phyloP scores from a whole-genome alignment of 1,140 invertebrate genomes.

The Atopsyche davidsoni region DNA sequence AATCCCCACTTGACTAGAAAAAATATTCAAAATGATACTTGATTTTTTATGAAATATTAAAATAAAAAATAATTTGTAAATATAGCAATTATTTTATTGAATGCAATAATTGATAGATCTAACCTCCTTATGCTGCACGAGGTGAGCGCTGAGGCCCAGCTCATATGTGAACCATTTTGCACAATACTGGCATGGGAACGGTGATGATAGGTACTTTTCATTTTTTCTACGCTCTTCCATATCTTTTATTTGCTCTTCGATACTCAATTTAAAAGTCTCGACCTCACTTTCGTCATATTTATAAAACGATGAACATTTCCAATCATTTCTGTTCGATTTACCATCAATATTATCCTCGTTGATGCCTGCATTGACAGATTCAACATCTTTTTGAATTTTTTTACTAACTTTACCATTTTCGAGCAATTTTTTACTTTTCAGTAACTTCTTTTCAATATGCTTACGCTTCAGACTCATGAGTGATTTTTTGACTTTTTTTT shows the following conservation, averaged over 20 bases:
- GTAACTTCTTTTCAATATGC: no score
- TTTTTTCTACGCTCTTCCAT: slow-evolving; percentile 34
- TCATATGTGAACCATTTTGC: slow-evolving; percentile 41
- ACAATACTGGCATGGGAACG: slow-evolving; percentile 38
- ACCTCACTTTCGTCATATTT: slow-evolving; percentile 8
- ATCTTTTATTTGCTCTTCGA: slow-evolving; percentile 38
- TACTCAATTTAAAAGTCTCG: slow-evolving; percentile 20
- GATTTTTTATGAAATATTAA: not conserved
- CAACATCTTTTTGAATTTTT: no score
- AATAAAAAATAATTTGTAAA: slow-evolving; percentile 4
- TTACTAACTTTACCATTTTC: no score
- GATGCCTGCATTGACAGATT: no score
- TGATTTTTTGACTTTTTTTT: no score
- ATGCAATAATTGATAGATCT: slow-evolving; percentile 9
- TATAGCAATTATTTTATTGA: not conserved
- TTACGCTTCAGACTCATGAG: no score
- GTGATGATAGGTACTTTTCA: slow-evolving; percentile 37
- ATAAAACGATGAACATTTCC: no score
- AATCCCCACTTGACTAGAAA: slow-evolving; percentile 34
- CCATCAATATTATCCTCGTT: no score
- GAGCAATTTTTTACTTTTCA: no score
- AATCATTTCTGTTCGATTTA: no score
- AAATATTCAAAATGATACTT: not conserved
- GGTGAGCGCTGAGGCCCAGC: slow-evolving; percentile 37
- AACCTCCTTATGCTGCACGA: slow-evolving; percentile 39